Evolutionary conservation across 2,113 vertebrate genomes (phyloP).

Genomic region (Malurus alboscapulatus): DNA sequence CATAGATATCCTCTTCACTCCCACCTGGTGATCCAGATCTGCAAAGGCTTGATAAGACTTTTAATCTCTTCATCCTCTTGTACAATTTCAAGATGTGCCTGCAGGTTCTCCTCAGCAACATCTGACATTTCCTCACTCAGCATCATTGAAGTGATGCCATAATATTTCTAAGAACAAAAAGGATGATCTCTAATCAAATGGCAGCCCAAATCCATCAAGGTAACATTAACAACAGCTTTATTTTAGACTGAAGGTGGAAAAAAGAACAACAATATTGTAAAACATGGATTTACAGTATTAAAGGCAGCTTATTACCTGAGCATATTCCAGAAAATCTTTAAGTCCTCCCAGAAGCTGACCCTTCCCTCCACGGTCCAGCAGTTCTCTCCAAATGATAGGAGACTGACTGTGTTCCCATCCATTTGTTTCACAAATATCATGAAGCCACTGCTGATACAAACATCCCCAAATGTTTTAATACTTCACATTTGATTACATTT

Average conservation of each 20-base stretch:
- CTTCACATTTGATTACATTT: background rate
- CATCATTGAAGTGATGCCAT: constrained; percentile 79
- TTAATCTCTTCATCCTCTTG: constrained; percentile 70
- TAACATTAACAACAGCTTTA: background rate
- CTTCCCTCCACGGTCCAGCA: constrained; percentile 86
- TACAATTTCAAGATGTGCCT: constrained; percentile 43
- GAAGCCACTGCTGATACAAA: constrained; percentile 83
- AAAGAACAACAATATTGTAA: background rate
- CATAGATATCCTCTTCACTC: background rate
- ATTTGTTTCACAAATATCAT: constrained; percentile 76
- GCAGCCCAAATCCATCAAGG: background rate
- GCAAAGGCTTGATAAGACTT: constrained; percentile 71
- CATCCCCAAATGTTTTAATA: background rate
- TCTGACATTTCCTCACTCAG: constrained; percentile 74
- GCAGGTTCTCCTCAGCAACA: constrained; percentile 85
- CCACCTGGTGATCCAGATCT: constrained; percentile 90
- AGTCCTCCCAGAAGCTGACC: constrained; percentile 86
- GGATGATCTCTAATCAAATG: background rate
- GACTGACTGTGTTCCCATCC: constrained; percentile 82
- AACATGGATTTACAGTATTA: background rate
- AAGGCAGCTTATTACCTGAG: constrained; percentile 76
- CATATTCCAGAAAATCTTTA: constrained; percentile 87
- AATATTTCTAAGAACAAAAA: constrained; percentile 80
- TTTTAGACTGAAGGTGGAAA: background rate
- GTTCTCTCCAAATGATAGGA: constrained; percentile 92